Percentiles rank a stretch among this genome's conserved stretches.
These are phyloP conservation scores for Spatula clypeata DNA, from an alignment of 2,797 vertebrate species.

Conservation along the genomic window DNA sequence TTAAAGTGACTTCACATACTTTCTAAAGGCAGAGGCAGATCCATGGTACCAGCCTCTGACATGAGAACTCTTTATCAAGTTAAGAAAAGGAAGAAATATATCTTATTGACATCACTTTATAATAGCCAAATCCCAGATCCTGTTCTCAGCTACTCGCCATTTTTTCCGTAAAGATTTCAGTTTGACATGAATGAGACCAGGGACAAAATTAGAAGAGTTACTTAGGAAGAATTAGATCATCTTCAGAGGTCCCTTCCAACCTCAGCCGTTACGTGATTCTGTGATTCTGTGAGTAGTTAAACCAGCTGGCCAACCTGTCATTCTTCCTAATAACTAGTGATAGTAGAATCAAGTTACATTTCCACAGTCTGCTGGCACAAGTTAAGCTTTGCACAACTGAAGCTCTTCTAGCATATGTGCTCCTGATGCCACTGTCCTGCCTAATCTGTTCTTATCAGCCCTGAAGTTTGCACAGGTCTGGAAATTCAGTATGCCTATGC, in stretches of 20 bases:
- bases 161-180: not conserved
- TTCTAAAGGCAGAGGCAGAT: not conserved
- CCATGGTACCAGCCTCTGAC: not conserved
- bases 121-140: not conserved
- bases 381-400: not conserved
- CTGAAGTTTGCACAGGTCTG: not conserved
- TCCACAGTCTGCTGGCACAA: not conserved
- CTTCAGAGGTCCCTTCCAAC: no score
- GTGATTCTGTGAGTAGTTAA: not conserved
- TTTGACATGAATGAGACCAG: not conserved
- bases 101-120: not conserved
- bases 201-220: not conserved
- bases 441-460: not conserved
- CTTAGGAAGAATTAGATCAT: not conserved
- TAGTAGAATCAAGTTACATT: not conserved
- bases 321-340: not conserved
- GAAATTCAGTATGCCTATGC: not conserved
- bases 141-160: not conserved
- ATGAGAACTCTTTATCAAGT: not conserved
- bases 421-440: fast-evolving
- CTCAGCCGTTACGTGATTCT: no score
- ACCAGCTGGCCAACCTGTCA: not conserved
- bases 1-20: not conserved
- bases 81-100: not conserved
- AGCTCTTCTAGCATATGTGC: not conserved